Evolutionary conservation across 92 coral and sea anemone genomes (phyloP).

Genomic region (Chrysogorgia sp.): DNA sequence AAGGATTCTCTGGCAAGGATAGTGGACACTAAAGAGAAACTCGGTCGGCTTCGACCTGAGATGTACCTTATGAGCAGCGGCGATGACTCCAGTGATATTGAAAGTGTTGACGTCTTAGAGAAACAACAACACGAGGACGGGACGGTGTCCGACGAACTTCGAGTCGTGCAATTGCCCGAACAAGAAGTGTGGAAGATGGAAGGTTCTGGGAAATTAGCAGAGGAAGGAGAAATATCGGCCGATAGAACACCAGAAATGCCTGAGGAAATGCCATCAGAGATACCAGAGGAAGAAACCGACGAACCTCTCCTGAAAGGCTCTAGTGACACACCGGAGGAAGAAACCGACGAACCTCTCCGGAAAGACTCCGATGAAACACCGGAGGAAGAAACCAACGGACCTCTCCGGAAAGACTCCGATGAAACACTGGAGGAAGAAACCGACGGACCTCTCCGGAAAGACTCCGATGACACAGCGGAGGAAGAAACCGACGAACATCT

Average conservation of each 20-base stretch:
- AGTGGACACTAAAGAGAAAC: neutral
- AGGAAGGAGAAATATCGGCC: neutral
- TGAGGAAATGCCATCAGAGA: conserved; percentile 1
- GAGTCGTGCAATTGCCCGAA: neutral
- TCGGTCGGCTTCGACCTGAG: conserved; percentile 22
- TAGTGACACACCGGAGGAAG: neutral
- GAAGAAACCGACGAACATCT: no score
- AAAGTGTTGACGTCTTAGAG: neutral
- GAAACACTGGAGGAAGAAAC: no score
- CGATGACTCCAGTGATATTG: conserved; percentile 4
- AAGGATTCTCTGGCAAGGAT: neutral
- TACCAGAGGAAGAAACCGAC: neutral
- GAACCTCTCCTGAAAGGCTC: neutral
- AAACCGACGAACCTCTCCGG: conserved; percentile 11
- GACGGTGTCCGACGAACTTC: neutral
- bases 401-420: no score
- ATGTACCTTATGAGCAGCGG: conserved; percentile 29
- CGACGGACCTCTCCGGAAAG: no score
- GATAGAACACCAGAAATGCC: neutral
- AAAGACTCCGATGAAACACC: no score
- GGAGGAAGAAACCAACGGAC: no score
- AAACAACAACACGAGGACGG: neutral
- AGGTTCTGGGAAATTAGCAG: neutral
- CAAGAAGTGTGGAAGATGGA: neutral
- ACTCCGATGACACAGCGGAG: no score